A percentile compares a stretch with the other conserved stretches of the same genome.
These are phyloP conservation scores for Homarus americanus DNA, from an alignment of 1,140 invertebrate species.

Conservation along the genomic window DNA sequence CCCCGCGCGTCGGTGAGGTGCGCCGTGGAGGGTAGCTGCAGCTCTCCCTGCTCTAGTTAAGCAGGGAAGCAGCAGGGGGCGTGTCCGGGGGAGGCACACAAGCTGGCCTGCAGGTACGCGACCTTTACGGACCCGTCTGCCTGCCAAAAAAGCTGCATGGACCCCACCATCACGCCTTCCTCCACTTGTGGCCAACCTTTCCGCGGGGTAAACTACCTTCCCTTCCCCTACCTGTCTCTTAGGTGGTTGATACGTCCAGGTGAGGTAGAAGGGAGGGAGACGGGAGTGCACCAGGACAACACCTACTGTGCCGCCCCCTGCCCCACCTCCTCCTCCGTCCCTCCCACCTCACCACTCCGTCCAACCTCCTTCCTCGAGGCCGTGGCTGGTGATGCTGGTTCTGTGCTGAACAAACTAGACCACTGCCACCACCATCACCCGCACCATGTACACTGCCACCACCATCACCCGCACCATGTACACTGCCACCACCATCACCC, in stretches of 20 bases:
- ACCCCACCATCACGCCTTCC: conserved; percentile 5
- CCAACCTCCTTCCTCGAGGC: too few species aligned
- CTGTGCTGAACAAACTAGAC: background rate
- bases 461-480: too few species aligned
- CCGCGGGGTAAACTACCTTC: background rate
- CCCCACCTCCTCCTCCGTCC: background rate
- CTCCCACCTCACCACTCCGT: background rate
- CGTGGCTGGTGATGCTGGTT: too few species aligned
- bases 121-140: background rate
- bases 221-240: background rate
- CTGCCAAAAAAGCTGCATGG: conserved; percentile 12
- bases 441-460: too few species aligned
- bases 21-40: background rate
- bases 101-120: background rate
- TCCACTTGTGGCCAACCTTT: background rate
- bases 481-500: too few species aligned
- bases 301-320: too few species aligned
- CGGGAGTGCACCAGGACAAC: too few species aligned
- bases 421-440: too few species aligned
- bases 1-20: background rate
- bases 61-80: background rate
- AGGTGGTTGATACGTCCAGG: too few species aligned
- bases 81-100: background rate
- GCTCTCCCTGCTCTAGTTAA: conserved; percentile 2
- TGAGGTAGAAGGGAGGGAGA: too few species aligned